phyloP scores from a whole-genome alignment of 53 echinoderm and acorn worm genomes.

The Holothuria leucospilota region DNA sequence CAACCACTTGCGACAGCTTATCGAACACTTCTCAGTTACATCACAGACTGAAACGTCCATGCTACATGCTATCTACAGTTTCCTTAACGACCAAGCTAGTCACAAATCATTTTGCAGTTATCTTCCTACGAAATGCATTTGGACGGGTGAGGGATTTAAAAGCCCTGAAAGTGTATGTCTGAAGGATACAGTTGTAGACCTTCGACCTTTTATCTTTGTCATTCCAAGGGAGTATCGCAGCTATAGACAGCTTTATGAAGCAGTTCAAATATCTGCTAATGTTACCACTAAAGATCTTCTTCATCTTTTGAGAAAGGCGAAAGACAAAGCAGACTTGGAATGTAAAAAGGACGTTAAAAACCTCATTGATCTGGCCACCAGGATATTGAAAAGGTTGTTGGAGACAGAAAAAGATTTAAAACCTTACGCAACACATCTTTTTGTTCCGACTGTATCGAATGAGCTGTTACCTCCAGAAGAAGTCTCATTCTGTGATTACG shows the following conservation, averaged over 20 bases:
- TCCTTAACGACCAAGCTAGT: not conserved
- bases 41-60: not conserved
- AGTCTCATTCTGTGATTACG: constrained; percentile 24
- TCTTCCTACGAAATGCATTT: constrained; percentile 29
- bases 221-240: constrained; percentile 12
- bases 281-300: constrained; percentile 4
- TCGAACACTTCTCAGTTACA: not conserved
- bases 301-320: not conserved
- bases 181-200: constrained; percentile 25
- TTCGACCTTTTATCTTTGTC: constrained; percentile 52
- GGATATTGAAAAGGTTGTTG: constrained; percentile 9
- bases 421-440: not conserved
- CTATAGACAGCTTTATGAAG: constrained; percentile 3
- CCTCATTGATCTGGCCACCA: not conserved
- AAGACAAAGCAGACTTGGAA: not conserved
- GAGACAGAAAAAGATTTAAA: constrained; percentile 15
- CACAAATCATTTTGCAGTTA: not conserved
- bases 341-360: not conserved
- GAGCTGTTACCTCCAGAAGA: constrained; percentile 56
- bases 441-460: constrained; percentile 6
- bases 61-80: constrained; percentile 12
- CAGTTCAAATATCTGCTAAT: not conserved
- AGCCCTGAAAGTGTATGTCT: not conserved
- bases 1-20: not conserved
- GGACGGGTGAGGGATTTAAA: constrained; percentile 9